Percentiles rank a stretch among this genome's conserved stretches.
phyloP scores from a whole-genome alignment of 1,140 invertebrate genomes.

The Caenorhabditis latens region DNA sequence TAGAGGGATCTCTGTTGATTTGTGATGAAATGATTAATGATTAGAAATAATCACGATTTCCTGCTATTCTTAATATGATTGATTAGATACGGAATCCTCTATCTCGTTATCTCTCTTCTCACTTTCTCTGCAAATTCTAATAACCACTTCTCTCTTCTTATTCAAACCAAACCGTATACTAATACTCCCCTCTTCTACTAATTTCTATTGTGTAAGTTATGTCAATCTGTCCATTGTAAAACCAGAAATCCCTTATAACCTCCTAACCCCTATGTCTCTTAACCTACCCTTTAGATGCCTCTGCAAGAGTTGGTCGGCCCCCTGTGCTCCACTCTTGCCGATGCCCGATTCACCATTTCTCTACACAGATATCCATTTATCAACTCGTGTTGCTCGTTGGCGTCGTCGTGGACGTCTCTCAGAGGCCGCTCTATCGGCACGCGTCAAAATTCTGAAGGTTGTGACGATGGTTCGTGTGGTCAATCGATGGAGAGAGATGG shows the following conservation, averaged over 20 bases:
- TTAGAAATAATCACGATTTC: no score
- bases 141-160: constrained; percentile 85
- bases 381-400: constrained; percentile 29
- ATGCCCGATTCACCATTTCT: not conserved
- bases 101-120: not conserved
- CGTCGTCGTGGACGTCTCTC: constrained; percentile 70
- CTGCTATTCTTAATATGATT: no score
- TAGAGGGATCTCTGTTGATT: not conserved
- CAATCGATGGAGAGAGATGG: constrained; percentile 68
- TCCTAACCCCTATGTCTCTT: constrained; percentile 20
- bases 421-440: constrained; percentile 68
- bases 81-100: not conserved
- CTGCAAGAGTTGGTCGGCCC: no score
- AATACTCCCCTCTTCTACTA: constrained; percentile 82
- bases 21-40: no score
- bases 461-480: constrained; percentile 74
- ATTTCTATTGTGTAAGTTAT: constrained; percentile 78
- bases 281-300: not conserved
- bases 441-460: constrained; percentile 75
- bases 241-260: no score
- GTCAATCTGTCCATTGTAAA: not conserved
- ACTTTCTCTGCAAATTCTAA: not conserved
- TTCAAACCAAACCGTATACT: no score
- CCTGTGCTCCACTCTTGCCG: no score
- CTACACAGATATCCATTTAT: constrained; percentile 50